Evolutionary conservation across 2,888 invertebrate genomes (phyloP).

Genomic region (Proisotoma minuta): DNA sequence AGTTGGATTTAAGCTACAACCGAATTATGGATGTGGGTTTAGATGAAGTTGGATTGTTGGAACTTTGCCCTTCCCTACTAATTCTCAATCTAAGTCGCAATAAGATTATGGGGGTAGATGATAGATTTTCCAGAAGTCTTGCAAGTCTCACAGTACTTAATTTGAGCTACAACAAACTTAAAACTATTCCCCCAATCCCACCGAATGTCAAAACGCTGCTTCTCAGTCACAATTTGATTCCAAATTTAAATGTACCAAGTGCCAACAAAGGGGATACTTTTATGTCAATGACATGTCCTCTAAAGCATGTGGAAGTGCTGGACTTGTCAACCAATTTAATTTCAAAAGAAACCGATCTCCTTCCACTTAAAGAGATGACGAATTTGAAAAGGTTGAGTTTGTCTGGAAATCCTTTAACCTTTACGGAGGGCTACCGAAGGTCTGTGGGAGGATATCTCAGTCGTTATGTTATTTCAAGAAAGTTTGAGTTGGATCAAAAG

Average conservation of each 20-base stretch:
- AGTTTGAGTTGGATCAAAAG: conserved; percentile 43
- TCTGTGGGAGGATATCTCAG: conserved; percentile 34
- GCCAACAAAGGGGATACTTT: conserved; percentile 20
- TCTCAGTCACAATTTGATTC: conserved; percentile 44
- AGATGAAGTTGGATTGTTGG: conserved; percentile 30
- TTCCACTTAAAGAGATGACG: conserved; percentile 33
- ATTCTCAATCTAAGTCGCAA: conserved; percentile 44
- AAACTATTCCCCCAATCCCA: conserved; percentile 41
- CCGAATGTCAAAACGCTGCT: conserved; percentile 43
- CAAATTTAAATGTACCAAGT: conserved; percentile 27
- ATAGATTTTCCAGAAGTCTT: conserved; percentile 37
- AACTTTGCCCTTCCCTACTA: conserved; percentile 40
- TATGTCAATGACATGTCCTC: conserved; percentile 18
- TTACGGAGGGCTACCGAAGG: conserved; percentile 37
- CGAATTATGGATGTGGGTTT: conserved; percentile 26
- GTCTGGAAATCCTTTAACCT: conserved; percentile 43
- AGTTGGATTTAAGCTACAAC: conserved; percentile 44
- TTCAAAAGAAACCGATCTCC: conserved; percentile 34
- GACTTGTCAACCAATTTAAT: conserved; percentile 45
- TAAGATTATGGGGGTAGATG: conserved; percentile 36
- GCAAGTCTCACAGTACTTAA: conserved; percentile 40
- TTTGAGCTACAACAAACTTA: conserved; percentile 45
- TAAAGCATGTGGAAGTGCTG: conserved; percentile 39
- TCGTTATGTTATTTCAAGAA: conserved; percentile 34
- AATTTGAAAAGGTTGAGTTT: conserved; percentile 36